Percentiles rank a stretch among this genome's conserved stretches.
Conservation (phyloP, 2,797 vertebrate genomes). For the Dryobates pubescens region DNA sequence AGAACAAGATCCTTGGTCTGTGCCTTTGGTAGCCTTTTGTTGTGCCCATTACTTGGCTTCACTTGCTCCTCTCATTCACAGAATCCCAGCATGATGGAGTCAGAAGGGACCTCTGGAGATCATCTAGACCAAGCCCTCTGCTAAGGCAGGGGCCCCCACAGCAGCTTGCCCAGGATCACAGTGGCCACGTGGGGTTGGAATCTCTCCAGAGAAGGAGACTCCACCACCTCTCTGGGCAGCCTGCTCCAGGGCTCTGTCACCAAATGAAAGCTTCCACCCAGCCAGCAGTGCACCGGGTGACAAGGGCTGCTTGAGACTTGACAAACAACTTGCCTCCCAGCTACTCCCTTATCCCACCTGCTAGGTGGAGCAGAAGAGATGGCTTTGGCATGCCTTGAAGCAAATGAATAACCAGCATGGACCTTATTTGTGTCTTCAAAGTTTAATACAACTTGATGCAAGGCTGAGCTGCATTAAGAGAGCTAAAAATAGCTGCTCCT, state of each 20-base stretch:
- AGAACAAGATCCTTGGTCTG: neutral
- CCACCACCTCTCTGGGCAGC: too few relatives aligned
- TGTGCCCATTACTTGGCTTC: accelerated
- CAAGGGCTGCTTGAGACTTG: neutral
- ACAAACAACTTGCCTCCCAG: neutral
- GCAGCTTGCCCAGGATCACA: too few relatives aligned
- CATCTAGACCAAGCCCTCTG: too few relatives aligned
- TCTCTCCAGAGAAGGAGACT: too few relatives aligned
- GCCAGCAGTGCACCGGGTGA: neutral
- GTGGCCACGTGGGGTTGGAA: too few relatives aligned
- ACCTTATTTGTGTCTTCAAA: neutral
- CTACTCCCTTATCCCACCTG: neutral
- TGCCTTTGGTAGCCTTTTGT: neutral
- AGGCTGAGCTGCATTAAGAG: slow-evolving; percentile 39
- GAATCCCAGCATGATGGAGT: neutral
- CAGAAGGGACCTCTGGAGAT: too few relatives aligned
- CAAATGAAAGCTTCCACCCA: neutral
- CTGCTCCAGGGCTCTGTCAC: neutral
- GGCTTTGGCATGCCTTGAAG: neutral
- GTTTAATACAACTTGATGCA: slow-evolving; percentile 28
- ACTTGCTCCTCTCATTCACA: neutral
- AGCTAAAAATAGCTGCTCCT: slow-evolving; percentile 51
- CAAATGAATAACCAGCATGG: neutral
- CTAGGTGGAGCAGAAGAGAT: neutral
- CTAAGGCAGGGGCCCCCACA: too few relatives aligned